Base-by-base conservation (phyloP, 2,113 vertebrate species). In the Xiphorhynchus elegans region DNA sequence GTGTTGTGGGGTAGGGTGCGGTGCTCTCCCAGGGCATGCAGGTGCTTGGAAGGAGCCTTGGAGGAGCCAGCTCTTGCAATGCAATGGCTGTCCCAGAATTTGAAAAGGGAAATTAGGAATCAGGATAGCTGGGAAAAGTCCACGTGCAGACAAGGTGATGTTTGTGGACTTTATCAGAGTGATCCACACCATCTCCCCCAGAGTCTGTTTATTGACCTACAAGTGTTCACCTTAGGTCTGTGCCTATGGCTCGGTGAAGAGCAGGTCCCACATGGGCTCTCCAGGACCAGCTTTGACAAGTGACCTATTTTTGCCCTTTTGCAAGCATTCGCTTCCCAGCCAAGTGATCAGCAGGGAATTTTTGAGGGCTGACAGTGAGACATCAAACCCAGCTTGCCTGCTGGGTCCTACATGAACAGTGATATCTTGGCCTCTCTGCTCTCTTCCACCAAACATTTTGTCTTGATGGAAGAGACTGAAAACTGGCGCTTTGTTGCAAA, bases 131-230 rank as follows among this genome's bases (percentile, higher is more conserved):
- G 0, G n/a, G n/a, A 52, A 6, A n/a, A 82, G 29, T 39, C 47
- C 7, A 0, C n/a, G 13, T 33, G n/a, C 64, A n/a, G 44, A 13
- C 1, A 2, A 58, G 50, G 29, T 68, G 46, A 56, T 46, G 20
- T 39, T 66, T 19, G 17, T 75, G 50, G 47, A 33, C 63, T 52
- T 74, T 74, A 33, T 85, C 63, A 44, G 55, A 91, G 39, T 2
- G 6, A 70, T 75, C 39, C 1, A 0, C 55, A 29, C 24, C 2
- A 3, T 64, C 13, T 13, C 3, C 31, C 26, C 28, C 1, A 1
- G 58, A n/a, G 12, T 64, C 69, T 69, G 42, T 35, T 62, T 87
- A 21, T 40, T 79, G 60, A 69, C 24, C 37, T 44, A 74, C 17
- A 91, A 74, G 42, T n/a, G 13, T 24, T 55, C 53, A 33, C 21